Base-by-base conservation (phyloP, 23 tunicate genomes). In the Trididemnum miniatum region DNA sequence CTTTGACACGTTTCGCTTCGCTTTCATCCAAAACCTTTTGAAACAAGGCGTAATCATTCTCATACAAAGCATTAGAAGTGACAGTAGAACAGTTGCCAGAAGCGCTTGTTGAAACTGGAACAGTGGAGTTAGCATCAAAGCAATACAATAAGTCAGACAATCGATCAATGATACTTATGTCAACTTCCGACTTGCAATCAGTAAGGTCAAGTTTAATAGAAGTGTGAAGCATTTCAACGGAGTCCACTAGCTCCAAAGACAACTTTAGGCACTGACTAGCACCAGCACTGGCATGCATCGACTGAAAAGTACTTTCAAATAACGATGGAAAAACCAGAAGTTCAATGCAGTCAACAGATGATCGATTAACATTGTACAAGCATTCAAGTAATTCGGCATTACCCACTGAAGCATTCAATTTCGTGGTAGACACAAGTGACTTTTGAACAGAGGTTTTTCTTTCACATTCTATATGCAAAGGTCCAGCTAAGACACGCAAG, bases 141-240 rank as follows among this genome's bases (percentile, higher is more conserved):
- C 26, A 30, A 31, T 52, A 77, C 22, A 86, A 28, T 1, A 91
- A 34, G 5, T 72, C 37, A 35, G 69, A 40, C 7, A 91, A 34
- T 77, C 97, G 50, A 39, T 91, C 89, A 20, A 91, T 76, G 28
- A 91, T 86, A 76, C 90, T 91, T 20, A 91, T 76, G 38, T 91
- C 97, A 40, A 86, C 80, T 36, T 85, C 89, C 18, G 85, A 69
- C 35, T 65, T 74, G 79, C 86, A 80, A 40, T 83, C 89, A 34
- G 78, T 51, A 78, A 73, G 57, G 3, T 73, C 28, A 28, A 73
- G 59, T 52, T 54, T 2, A 3, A 64, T 39, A 33, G 44, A 63
- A 22, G 59, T 73, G 31, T 37, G 30, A 38, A 4, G 15, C 5
- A 73, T 25, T 2, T 73, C 79, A 73, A 2, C 20, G 15, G 57